Conservation (phyloP, 2,888 invertebrate species). For the Caradrina clavipalpis region DNA sequence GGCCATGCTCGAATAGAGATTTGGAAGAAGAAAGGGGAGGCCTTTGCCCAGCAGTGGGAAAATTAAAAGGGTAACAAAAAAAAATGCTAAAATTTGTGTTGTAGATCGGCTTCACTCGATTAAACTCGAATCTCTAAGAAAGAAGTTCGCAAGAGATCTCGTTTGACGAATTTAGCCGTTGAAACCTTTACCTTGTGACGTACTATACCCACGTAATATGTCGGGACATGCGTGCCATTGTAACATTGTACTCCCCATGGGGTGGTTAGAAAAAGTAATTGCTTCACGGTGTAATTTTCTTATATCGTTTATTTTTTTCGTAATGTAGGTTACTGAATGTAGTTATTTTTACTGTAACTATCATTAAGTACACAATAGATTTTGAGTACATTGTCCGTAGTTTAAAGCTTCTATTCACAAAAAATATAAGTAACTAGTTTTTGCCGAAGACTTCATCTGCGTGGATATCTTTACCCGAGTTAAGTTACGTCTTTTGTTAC, state of each 20-base stretch:
- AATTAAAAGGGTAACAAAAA: too few relatives aligned
- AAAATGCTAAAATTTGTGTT: too few relatives aligned
- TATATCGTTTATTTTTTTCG: slow-evolving; percentile 9
- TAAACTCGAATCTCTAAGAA: slow-evolving; percentile 1
- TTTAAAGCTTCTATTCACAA: too few relatives aligned
- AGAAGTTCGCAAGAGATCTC: neutral
- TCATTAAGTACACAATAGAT: slow-evolving; percentile 2
- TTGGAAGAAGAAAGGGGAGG: too few relatives aligned
- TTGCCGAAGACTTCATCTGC: too few relatives aligned
- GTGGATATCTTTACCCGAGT: too few relatives aligned
- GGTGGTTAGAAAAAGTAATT: slow-evolving; percentile 48
- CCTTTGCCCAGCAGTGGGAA: too few relatives aligned
- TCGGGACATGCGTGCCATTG: slow-evolving; percentile 21
- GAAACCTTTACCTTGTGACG: slow-evolving; percentile 11
- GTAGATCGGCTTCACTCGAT: too few relatives aligned
- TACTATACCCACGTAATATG: slow-evolving; percentile 15
- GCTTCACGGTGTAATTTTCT: slow-evolving; percentile 37
- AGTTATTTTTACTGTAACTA: neutral
- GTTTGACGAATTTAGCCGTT: slow-evolving; percentile 10
- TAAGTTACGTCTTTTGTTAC: too few relatives aligned
- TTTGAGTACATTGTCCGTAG: neutral
- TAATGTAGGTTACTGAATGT: neutral
- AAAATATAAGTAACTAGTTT: too few relatives aligned
- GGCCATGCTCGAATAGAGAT: too few relatives aligned
- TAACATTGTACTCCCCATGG: slow-evolving; percentile 26